Conservation (phyloP, 2,888 invertebrate species). For the Epinotia demarniana region DNA sequence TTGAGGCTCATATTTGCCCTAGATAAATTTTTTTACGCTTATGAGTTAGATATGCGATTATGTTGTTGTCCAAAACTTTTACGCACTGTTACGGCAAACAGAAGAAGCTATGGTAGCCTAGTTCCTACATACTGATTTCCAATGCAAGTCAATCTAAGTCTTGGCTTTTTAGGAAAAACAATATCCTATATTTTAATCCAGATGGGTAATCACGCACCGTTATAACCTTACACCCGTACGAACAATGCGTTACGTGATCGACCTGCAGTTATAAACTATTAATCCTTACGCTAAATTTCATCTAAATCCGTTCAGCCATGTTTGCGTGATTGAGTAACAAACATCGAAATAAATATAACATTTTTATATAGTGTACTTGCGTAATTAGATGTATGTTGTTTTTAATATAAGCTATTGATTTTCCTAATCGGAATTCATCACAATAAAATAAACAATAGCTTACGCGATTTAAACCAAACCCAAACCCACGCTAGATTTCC, state of each 20-base stretch:
- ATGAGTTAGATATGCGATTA: background rate
- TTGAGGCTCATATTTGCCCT: constrained; percentile 35
- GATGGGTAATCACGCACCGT: too few relatives aligned
- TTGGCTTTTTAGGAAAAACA: too few relatives aligned
- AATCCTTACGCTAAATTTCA: too few relatives aligned
- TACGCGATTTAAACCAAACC: constrained; percentile 13
- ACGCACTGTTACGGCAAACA: background rate
- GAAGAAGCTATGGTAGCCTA: too few relatives aligned
- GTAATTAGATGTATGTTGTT: background rate
- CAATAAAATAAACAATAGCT: constrained; percentile 6
- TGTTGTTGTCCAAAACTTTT: too few relatives aligned
- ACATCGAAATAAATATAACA: background rate
- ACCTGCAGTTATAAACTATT: too few relatives aligned
- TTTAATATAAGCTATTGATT: background rate
- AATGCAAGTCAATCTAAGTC: too few relatives aligned
- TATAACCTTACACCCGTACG: too few relatives aligned
- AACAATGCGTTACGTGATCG: too few relatives aligned
- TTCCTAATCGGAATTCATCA: background rate
- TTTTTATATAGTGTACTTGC: background rate
- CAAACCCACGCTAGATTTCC: constrained; percentile 14
- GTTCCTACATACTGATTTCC: too few relatives aligned
- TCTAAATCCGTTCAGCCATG: too few relatives aligned
- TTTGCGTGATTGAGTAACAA: background rate
- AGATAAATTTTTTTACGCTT: background rate
- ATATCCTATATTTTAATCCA: too few relatives aligned